Percentiles rank a stretch among this genome's conserved stretches.
These are phyloP conservation scores for Brachionus asplanchnoidis DNA, from an alignment of 1,140 invertebrate species.

Conservation along the genomic window DNA sequence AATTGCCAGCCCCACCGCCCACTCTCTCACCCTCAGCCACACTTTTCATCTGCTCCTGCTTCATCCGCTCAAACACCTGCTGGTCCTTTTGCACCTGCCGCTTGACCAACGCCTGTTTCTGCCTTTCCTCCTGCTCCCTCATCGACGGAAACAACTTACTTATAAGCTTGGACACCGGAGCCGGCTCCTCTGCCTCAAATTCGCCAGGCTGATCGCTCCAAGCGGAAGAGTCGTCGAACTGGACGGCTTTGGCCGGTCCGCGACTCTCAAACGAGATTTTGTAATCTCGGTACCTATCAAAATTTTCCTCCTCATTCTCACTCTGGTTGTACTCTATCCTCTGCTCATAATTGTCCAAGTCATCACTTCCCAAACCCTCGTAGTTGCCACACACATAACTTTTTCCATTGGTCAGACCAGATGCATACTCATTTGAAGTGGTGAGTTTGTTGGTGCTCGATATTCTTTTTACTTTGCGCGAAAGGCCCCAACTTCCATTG, in stretches of 20 bases:
- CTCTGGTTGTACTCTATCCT: not conserved
- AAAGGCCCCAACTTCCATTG: not conserved
- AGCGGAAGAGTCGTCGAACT: not conserved
- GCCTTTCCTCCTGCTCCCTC: conserved; percentile 45
- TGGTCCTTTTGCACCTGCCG: conserved; percentile 3
- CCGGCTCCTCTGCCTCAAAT: conserved; percentile 44
- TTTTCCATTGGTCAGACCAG: not conserved
- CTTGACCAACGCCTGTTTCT: conserved; percentile 46
- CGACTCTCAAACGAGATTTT: not conserved
- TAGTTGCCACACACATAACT: not conserved
- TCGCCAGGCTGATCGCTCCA: not conserved
- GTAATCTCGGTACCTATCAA: conserved; percentile 27
- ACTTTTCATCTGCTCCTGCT: conserved; percentile 44
- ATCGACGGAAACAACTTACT: conserved; percentile 52
- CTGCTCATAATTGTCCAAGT: not conserved
- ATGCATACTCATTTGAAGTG: not conserved
- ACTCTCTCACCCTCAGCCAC: conserved; percentile 39
- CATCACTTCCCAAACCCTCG: not conserved
- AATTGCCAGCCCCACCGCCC: conserved; percentile 45
- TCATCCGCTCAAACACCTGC: conserved; percentile 35
- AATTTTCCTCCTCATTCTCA: not conserved
- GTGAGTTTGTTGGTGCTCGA: not conserved
- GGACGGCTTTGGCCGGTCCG: not conserved
- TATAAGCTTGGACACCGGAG: conserved; percentile 52
- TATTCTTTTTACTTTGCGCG: conserved; percentile 5